Evolutionary conservation across 1,140 invertebrate species (phyloP), one percentile per base, ranked within the genome.

Genomic region (Mamestra configurata): DNA sequence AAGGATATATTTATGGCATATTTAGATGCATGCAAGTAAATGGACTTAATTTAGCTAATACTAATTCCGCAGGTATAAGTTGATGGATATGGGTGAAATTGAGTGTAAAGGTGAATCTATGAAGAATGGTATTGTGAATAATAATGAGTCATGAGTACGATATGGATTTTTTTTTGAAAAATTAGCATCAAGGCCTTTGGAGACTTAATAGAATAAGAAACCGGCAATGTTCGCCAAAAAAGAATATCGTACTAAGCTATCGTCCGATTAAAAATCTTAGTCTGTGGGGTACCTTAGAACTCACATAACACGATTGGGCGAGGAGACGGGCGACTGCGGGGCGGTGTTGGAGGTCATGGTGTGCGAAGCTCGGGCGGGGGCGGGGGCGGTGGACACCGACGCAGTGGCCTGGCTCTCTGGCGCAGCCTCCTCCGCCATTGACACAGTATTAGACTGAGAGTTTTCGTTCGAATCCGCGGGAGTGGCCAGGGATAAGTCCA

Each of bases 231-330:
- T 2, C 24, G 59, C 59, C 59, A 7, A 37, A 40, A 40, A 40
- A 11, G 18, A 37, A 20, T 64, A 35, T 7, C 18, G 15, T 20
- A 64, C 59, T 61, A 61, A 61, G 57, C 57, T 64, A 64, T 64
- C n/a, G 59, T 31, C 59, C 35, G 59, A 64, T 64, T 40, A 37
- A 64, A 64, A 40, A 64, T 40, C 18, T 64, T 64, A 37, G 40
- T 46, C 10, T 35, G 57, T 27, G 64, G 37, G 64, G 43, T 68
- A 51, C 46, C 43, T 49, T 49, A 51, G 46, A 71, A 72, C 70
- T 51, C 49, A 72, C 70, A 27, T 72, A 31, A 35, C 24, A 37
- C 51, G 70, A 72, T 10, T 55, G 27, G 49, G 51, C 11, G 70
- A 37, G 1, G 70, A 13, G 24, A 35, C 10, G 2, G 70, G 24